Evolutionary conservation across 2,888 invertebrate species (phyloP), one percentile per base, ranked within the genome.

Genomic region (Meloe dianella): DNA sequence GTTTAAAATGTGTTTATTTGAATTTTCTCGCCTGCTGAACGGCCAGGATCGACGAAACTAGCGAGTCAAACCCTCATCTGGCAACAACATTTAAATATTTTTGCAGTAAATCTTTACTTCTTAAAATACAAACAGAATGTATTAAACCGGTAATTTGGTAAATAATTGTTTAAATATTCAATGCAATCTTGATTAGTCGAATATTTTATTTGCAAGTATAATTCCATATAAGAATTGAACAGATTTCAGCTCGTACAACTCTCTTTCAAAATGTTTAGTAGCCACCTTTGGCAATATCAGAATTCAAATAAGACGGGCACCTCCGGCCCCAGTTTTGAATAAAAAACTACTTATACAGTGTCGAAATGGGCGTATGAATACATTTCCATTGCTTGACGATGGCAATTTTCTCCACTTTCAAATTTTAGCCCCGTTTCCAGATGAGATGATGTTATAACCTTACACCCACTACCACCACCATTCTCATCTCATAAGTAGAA

Each of bases 1-100:
- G 78, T 79, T 81, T 80, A 80, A 81, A 82, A 81, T 80, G 78
- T 80, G 80, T 81, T 81, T 81, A 81, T 81, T 81, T 79, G 78
- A 80, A 81, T 79, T 80, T 80, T 79, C 79, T 75, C 74, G 73
- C 77, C 73, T 64, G 68, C 71, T 70, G 70, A 65, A 67, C 68
- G 47, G 67, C 64, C 57, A 65, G 75, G 71, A 68, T 67, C 64
- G 66, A 61, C 61, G 73, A 74, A 72, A 63, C 68, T 66, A 61
- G 67, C 71, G 71, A 75, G 71, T 56, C 24, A 56, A 66, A 35
- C 17, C 30, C 30, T 41, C 38, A n/a, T 41, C 17, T n/a, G n/a
- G 4, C 1, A 4, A n/a, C 20, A 47, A 47, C 1, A 47, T 47
- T 47, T 47, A 10, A 47, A 47, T 47, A 20, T 20, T 20, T 12